Evolutionary conservation across 2,113 vertebrate genomes (phyloP).

Genomic region (Neolamprologus falcicula): DNA sequence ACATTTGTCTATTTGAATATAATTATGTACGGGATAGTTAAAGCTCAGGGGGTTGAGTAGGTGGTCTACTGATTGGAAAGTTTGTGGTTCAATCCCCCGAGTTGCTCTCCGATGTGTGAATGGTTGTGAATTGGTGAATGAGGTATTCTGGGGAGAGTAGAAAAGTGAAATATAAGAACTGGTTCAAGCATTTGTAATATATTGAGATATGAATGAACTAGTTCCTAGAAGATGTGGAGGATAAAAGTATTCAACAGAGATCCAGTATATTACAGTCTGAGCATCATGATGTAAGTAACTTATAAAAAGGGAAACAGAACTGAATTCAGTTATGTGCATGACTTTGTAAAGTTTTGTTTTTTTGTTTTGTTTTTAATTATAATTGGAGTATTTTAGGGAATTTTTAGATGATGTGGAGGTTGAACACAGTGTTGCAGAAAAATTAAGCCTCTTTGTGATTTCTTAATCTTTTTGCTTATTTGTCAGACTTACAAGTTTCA

Average conservation of each 20-base stretch:
- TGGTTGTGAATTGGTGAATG: neutral
- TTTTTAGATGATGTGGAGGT: neutral
- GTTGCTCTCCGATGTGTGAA: neutral
- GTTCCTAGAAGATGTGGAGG: neutral
- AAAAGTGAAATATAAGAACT: neutral
- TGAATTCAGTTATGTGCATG: neutral
- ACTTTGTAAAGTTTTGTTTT: neutral
- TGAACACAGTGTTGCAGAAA: neutral
- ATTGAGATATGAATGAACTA: neutral
- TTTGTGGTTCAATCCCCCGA: neutral
- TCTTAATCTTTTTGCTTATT: neutral
- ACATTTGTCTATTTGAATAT: neutral
- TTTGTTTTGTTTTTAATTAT: neutral
- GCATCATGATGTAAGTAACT: accelerated
- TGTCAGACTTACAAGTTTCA: neutral
- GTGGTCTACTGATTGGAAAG: neutral
- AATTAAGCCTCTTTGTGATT: neutral
- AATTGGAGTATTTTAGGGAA: neutral
- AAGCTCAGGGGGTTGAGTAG: neutral
- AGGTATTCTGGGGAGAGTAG: neutral
- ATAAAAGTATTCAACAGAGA: neutral
- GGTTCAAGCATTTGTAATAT: neutral
- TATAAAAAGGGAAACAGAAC: neutral
- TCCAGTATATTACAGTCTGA: neutral
- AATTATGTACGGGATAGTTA: neutral